Base-by-base conservation (phyloP, 2,113 vertebrate genomes). In the Eira barbara region DNA sequence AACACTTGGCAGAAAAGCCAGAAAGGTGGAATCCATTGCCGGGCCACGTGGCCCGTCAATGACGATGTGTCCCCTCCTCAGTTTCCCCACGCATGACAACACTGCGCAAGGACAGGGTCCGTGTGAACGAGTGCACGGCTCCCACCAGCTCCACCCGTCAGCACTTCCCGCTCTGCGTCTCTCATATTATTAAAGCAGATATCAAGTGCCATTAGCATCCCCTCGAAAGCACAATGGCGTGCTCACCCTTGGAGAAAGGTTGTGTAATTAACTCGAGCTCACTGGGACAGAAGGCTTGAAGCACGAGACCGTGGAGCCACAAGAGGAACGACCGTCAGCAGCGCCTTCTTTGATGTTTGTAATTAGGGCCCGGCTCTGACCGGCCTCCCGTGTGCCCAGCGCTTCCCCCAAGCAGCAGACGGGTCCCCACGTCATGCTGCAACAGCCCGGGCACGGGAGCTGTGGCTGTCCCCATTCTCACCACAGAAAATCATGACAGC, bases 171-270 rank as follows among this genome's bases (percentile, higher is more conserved):
- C 42, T 63, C 95, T 69, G 89, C 91, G 39, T 52, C 73, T 95
- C 90, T 95, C 87, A 29, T 63, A 23, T 89, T 97, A 90, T 59
- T 98, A 84, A 97, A 96, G 96, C 61, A 59, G 47, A 55, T 76
- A n/a, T 67, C 61, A 88, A 96, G 74, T 39, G 27, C 84, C 93
- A 89, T 90, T 83, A 71, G 23, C 45, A n/a, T 90, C 65, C 85
- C 21, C 47, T 89, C 90, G 55, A 31, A 23, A 79, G 89, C 93
- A 42, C 83, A 94, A 90, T 65, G 82, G 12, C 69, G 89, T 92
- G 61, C 47, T 65, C 61, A 52, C 76, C 34, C 80, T 67, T 95
- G 92, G 80, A 91, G 92, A 80, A 91, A 84, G 23, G 6, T 69
- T 61, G 74, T 83, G 84, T 96, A 93, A 84, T 94, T 96, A 86